Evolutionary conservation across 1,140 invertebrate genomes (phyloP), one percentile per base, ranked within the genome.

Genomic region (Cryptotermes secundus): DNA sequence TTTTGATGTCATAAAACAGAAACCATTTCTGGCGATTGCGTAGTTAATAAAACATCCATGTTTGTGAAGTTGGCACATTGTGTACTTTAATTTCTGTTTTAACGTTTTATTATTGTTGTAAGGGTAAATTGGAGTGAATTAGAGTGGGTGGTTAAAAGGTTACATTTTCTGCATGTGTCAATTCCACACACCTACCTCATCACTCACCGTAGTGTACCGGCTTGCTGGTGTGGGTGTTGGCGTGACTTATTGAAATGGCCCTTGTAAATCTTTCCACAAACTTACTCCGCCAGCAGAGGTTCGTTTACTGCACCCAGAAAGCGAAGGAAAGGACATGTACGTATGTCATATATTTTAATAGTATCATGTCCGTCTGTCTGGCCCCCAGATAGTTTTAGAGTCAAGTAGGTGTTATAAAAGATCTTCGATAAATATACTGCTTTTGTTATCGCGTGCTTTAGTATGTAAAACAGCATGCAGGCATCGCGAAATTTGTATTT

Each of bases 241-340:
- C 59, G 26, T 72, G 59, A 72, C 59, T 72, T 72, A 72, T 31
- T 31, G 59, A 72, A 72, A 72, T 31, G 59, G 31, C n/a, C 26
- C 26, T 72, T n/a, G 59, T 72, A 72, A 72, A 72, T 72, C 59
- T 72, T 31, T 72, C 59, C 59, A 72, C 59, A 72, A 72, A 72
- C 26, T 31, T n/a, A 3, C n/a, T n/a, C 59, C n/a, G 59, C 59
- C 59, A 72, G n/a, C 59, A n/a, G 14, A 72, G 1, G 59, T 72
- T 72, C 31, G 10, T 72, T 9, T 72, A 31, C 59, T 72, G 59
- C 6, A 72, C n/a, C 59, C n/a, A 31, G 26, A 31, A 31, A 12
- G 59, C 26, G 59, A 72, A 72, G 31, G n/a, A n/a, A 72, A 14
- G 0, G n/a, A 72, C 31, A 72, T 72, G 59, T 22, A 42, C 53